Evolutionary conservation across 2,113 vertebrate species (phyloP).

Genomic region (Silurus glanis): DNA sequence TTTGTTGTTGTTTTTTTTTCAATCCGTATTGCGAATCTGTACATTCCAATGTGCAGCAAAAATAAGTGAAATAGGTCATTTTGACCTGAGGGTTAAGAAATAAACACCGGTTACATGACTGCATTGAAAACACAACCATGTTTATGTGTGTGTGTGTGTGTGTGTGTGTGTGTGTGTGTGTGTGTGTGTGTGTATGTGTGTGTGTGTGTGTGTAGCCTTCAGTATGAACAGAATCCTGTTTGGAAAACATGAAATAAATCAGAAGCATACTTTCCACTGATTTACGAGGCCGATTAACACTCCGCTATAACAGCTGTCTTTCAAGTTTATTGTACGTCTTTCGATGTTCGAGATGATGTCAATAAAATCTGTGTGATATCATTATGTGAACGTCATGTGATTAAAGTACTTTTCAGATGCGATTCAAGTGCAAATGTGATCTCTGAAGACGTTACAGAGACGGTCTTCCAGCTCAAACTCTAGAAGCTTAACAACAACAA

Average conservation of each 20-base stretch:
- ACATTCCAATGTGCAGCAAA: neutral
- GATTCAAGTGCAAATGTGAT: neutral
- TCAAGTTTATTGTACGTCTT: neutral
- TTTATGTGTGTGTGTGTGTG: too few relatives aligned
- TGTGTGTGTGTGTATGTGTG: too few relatives aligned
- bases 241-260: neutral
- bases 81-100: neutral
- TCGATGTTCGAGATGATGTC: neutral
- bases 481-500: too few relatives aligned
- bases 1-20: neutral
- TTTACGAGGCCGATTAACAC: neutral
- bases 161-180: too few relatives aligned
- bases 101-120: neutral
- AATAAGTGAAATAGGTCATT: conserved; percentile 2
- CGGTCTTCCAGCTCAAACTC: neutral
- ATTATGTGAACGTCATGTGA: neutral
- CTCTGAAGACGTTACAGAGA: neutral
- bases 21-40: neutral
- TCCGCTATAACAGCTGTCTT: neutral
- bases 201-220: neutral
- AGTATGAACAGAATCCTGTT: neutral
- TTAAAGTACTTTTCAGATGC: neutral
- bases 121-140: too few relatives aligned
- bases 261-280: neutral
- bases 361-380: neutral